Conservation (phyloP, 2,113 vertebrate species). For the Antechinus stuartii region DNA sequence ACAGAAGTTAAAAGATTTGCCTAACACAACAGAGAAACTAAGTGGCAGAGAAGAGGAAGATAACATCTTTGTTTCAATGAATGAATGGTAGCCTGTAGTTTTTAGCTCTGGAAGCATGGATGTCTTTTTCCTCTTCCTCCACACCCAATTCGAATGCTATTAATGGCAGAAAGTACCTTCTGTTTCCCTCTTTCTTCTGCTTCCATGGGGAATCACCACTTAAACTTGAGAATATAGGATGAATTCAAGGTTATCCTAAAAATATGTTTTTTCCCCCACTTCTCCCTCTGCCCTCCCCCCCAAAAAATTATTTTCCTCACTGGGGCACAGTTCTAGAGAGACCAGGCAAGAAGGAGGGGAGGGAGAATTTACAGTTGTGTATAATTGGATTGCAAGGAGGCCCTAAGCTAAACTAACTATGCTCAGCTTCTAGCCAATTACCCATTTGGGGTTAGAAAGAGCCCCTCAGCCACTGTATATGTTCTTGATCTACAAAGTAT, state of each 20-base stretch:
- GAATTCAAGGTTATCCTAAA: not conserved
- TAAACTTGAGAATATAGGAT: not conserved
- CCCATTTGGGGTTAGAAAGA: constrained; percentile 56
- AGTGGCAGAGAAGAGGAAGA: not conserved
- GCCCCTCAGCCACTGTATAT: constrained; percentile 53
- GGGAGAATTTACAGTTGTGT: constrained; percentile 63
- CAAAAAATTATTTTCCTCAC: not conserved
- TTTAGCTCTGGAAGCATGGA: not conserved
- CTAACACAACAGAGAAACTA: not conserved
- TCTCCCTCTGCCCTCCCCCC: not conserved
- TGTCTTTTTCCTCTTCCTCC: not conserved
- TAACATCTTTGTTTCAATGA: not conserved
- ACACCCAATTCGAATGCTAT: not conserved
- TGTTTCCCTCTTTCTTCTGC: not conserved
- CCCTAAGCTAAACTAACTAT: constrained; percentile 64
- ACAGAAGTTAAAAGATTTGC: not conserved
- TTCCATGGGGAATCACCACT: not conserved
- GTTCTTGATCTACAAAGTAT: constrained; percentile 54
- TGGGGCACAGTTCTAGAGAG: constrained; percentile 29
- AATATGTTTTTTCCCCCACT: not conserved
- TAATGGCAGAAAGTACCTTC: not conserved
- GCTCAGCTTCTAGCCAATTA: constrained; percentile 65
- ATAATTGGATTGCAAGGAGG: constrained; percentile 80
- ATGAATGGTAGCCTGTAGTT: not conserved
- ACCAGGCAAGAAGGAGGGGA: constrained; percentile 49